Conservation (phyloP, 2,113 vertebrate genomes). For the Chunga burmeisteri region DNA sequence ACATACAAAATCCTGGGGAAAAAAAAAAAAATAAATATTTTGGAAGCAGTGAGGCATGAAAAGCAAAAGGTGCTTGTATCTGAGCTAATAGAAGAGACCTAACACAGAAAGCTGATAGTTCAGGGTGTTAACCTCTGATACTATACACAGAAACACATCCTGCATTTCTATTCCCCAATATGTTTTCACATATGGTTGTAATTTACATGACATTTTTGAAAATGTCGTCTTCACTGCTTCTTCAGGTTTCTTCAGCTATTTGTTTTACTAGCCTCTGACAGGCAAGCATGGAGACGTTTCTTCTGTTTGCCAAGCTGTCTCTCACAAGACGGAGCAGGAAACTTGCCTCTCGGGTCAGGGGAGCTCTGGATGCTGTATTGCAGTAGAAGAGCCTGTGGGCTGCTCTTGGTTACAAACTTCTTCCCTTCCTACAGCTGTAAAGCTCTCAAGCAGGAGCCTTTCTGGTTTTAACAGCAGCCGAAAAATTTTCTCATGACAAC, state of each 20-base stretch:
- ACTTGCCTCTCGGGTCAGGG: not conserved
- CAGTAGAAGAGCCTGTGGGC: not conserved
- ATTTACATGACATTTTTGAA: not conserved
- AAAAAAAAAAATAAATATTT: not conserved
- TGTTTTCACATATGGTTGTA: not conserved
- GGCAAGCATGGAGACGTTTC: not conserved
- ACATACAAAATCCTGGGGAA: not conserved
- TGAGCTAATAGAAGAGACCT: not conserved
- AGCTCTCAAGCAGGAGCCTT: not conserved
- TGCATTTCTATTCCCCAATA: not conserved
- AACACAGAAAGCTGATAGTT: not conserved
- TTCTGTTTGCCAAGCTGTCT: not conserved
- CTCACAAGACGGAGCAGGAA: not conserved
- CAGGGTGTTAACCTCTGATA: not conserved
- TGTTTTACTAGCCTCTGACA: not conserved
- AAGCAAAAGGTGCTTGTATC: not conserved
- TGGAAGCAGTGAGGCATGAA: constrained; percentile 4
- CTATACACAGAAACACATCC: not conserved
- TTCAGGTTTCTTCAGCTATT: not conserved
- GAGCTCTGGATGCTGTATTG: not conserved
- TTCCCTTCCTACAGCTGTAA: not conserved
- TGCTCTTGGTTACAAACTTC: not conserved
- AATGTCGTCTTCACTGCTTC: not conserved
- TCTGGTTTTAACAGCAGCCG: not conserved
- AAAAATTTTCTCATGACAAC: not conserved